Conservation (phyloP, 92 coral and sea anemone species). For the Palythoa grandis region DNA sequence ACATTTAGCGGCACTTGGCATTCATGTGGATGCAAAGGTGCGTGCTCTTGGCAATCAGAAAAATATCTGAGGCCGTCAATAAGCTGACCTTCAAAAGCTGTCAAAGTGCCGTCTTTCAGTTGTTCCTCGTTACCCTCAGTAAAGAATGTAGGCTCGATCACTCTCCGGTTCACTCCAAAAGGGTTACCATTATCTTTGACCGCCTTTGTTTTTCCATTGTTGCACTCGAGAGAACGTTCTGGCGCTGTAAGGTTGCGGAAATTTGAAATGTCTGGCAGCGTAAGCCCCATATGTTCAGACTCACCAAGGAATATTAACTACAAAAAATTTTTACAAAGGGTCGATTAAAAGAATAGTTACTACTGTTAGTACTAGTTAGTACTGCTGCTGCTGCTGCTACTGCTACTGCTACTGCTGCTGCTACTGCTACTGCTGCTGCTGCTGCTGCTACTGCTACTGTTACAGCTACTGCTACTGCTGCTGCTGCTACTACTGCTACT, state of each 20-base stretch:
- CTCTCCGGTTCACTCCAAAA: not conserved
- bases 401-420: not conserved
- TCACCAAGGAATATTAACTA: slow-evolving; percentile 8
- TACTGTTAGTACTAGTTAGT: not conserved
- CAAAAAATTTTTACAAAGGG: not conserved
- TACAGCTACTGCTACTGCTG: not conserved
- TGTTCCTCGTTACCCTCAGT: not conserved
- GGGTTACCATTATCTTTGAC: not conserved
- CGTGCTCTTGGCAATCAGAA: not conserved
- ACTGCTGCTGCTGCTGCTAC: not conserved
- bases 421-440: not conserved
- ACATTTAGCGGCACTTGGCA: not conserved
- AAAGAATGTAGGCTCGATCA: not conserved
- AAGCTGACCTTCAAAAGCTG: not conserved
- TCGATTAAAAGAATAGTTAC: not conserved
- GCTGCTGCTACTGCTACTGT: not conserved
- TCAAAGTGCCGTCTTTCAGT: not conserved
- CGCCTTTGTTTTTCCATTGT: not conserved
- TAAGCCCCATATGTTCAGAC: slow-evolving; percentile 1
- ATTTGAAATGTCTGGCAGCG: not conserved
- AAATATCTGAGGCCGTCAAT: not conserved
- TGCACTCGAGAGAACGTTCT: not conserved
- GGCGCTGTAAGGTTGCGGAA: not conserved
- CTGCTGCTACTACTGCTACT: not conserved
- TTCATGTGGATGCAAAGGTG: not conserved